Conservation (phyloP, 2,888 invertebrate genomes). For the Polymixis lichenea region DNA sequence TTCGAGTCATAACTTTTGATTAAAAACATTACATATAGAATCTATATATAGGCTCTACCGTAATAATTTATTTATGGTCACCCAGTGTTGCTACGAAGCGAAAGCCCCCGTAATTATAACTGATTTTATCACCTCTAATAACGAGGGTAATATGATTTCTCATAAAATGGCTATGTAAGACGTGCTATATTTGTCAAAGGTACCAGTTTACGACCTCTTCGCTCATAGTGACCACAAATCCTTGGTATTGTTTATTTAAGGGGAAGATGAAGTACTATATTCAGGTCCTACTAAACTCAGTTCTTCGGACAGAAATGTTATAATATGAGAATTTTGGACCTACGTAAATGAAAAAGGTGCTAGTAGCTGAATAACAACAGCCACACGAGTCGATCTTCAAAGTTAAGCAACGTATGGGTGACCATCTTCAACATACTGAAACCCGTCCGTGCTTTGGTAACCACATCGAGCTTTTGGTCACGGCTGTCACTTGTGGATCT, state of each 20-base stretch:
- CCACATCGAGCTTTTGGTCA: not conserved
- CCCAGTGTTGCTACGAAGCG: not conserved
- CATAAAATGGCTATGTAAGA: constrained; percentile 45
- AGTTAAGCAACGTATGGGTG: not conserved
- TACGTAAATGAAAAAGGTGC: not conserved
- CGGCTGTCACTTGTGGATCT: too few relatives aligned
- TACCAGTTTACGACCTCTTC: constrained; percentile 67
- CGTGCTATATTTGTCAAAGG: constrained; percentile 47
- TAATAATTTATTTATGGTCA: constrained; percentile 35
- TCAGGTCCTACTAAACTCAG: not conserved
- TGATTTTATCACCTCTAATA: constrained; percentile 43
- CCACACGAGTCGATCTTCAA: not conserved
- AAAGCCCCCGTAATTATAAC: constrained; percentile 9
- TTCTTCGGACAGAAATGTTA: not conserved
- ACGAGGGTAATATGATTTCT: constrained; percentile 47
- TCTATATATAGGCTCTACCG: not conserved
- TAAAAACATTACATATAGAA: constrained; percentile 9
- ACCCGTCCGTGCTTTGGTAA: not conserved
- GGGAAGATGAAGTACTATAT: constrained; percentile 26
- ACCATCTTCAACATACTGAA: not conserved
- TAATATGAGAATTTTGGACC: not conserved
- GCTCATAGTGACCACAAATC: constrained; percentile 76
- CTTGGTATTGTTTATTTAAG: constrained; percentile 71
- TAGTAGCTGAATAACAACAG: too few relatives aligned
- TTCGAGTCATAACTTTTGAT: constrained; percentile 24